phyloP scores from a whole-genome alignment of 1,140 invertebrate species.

The Neodiprion lecontei region DNA sequence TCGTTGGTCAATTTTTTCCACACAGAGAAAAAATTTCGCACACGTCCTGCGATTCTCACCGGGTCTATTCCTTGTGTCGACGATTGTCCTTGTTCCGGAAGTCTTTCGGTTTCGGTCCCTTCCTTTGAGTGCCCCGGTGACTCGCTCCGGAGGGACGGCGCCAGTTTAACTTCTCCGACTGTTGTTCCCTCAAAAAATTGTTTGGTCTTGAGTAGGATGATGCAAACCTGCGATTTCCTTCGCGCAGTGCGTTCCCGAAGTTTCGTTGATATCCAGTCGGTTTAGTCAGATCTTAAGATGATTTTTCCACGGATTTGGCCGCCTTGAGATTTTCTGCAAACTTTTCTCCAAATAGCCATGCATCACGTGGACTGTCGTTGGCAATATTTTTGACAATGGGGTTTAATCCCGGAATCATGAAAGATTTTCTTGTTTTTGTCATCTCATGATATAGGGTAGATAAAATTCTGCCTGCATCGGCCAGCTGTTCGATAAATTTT shows the following conservation, averaged over 20 bases:
- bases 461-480: constrained; percentile 19
- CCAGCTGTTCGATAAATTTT: constrained; percentile 18
- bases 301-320: constrained; percentile 28
- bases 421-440: constrained; percentile 17
- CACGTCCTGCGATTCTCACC: constrained; percentile 24
- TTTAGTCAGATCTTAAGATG: constrained; percentile 17
- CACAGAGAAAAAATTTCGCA: constrained; percentile 15
- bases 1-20: constrained; percentile 21
- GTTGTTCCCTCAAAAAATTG: neutral
- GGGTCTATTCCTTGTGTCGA: constrained; percentile 18
- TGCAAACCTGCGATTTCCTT: constrained; percentile 21
- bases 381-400: constrained; percentile 17
- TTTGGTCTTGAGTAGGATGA: constrained; percentile 17
- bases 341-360: constrained; percentile 23
- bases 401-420: constrained; percentile 14
- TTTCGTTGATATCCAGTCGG: neutral
- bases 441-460: constrained; percentile 20
- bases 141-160: constrained; percentile 24
- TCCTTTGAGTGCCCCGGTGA: constrained; percentile 26
- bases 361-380: constrained; percentile 8
- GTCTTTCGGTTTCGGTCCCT: constrained; percentile 24
- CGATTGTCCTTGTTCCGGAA: constrained; percentile 8
- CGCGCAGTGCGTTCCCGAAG: neutral
- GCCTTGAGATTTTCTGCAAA: constrained; percentile 26
- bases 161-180: constrained; percentile 23